Base-by-base conservation (phyloP, 1,140 invertebrate genomes). In the Drosophila watanabei region DNA sequence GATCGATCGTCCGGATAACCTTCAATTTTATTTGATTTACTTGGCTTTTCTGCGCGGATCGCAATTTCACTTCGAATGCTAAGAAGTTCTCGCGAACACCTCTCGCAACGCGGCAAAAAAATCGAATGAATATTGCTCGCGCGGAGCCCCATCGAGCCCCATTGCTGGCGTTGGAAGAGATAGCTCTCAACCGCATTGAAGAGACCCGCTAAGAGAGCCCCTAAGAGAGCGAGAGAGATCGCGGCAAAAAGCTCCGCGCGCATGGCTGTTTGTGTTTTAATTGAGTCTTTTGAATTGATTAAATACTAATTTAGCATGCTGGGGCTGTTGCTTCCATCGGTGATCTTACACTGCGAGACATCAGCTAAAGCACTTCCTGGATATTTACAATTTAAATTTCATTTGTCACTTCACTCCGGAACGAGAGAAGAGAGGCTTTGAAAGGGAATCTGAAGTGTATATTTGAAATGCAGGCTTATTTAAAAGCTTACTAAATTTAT, bases 241-340 rank as follows among this genome's bases (percentile, higher is more conserved):
- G 35, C 9, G 20, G 30, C 60, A 18, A 51, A 75, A 79, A 77
- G 73, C 80, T 73, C 46, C 10, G 20, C 35, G 69, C 69, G 37
- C 56, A 52, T 41, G 54, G 37, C 33, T 35, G 46, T 56, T 73
- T 45, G 45, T 77, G 66, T 69, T 75, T 72, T 62, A 73, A 77
- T 80, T 54, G 72, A 80, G 57, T 52, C 78, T 85, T 69, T 73
- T 72, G 72, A 89, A 89, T 84, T 84, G 59, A 84, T 88, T 84
- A 84, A 89, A 89, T 88, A 82, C 76, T 68, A 75, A 87, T 88
- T 87, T 71, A 79, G 64, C 61, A 80, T 88, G 68, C 80, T 70
- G 66, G 37, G 48, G 46, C 52, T 49, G 68, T 68, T 79, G 76
- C 75, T 80, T 71, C 68, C 60, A 71, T 71, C 62, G 46, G 37